Conservation (phyloP, 2,888 invertebrate species). For the Myathropa florea region DNA sequence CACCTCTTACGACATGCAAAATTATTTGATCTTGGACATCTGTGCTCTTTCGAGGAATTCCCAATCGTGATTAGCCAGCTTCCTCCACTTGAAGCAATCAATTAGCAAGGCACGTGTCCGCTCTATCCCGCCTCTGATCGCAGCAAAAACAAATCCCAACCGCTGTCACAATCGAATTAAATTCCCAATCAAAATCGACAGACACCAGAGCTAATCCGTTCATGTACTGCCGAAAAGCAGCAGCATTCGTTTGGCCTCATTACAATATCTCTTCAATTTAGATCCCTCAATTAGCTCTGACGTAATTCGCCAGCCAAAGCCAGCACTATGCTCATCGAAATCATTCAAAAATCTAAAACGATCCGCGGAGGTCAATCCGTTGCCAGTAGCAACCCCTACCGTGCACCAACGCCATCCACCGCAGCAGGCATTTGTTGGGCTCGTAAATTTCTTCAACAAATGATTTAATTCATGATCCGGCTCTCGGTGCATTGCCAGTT, state of each 20-base stretch:
- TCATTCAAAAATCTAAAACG: constrained; percentile 9
- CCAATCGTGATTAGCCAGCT: not conserved
- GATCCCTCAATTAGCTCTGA: constrained; percentile 38
- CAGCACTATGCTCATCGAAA: not conserved
- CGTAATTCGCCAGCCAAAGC: constrained; percentile 5
- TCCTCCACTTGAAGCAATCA: constrained; percentile 33
- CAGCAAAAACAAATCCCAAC: constrained; percentile 31
- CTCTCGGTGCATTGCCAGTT: constrained; percentile 40
- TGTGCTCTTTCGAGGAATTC: not conserved
- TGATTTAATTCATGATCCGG: constrained; percentile 63
- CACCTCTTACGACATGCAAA: not conserved
- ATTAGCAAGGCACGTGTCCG: constrained; percentile 34
- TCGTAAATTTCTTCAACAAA: constrained; percentile 65
- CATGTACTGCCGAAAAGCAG: too few species aligned
- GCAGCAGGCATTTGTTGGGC: constrained; percentile 33
- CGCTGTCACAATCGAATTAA: constrained; percentile 48
- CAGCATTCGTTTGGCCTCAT: constrained; percentile 31
- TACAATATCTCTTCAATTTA: constrained; percentile 27
- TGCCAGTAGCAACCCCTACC: constrained; percentile 22
- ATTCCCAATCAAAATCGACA: constrained; percentile 29
- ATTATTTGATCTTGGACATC: not conserved
- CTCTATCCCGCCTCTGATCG: not conserved
- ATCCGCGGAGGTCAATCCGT: constrained; percentile 13
- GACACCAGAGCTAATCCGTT: not conserved
- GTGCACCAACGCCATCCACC: not conserved